Evolutionary conservation across 2,888 invertebrate genomes (phyloP), one percentile per base, ranked within the genome.

Genomic region (Ochlodes sylvanus): DNA sequence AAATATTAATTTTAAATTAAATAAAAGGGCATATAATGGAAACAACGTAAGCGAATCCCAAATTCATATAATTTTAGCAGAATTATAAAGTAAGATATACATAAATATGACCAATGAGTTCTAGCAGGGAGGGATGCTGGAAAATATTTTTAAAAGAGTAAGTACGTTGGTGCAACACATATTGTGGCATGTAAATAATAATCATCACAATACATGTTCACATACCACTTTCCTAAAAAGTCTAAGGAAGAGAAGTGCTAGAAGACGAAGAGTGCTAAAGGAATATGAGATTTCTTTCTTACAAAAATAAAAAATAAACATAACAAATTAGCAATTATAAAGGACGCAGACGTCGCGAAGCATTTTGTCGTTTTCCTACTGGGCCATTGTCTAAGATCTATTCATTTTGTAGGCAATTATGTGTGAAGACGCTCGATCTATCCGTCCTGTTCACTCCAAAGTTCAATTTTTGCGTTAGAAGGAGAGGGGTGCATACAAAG

Each of bases 321-420:
- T 38, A 63, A 63, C 42, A 77, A 77, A 77, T 75, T 77, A 70
- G 75, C 74, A 76, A 79, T 77, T 78, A 78, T 79, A 70, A 70
- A 68, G 63, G 72, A 72, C 73, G 70, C 70, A 69, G 71, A 79
- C 77, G 79, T 79, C 71, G 77, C 76, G 62, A 73, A 77, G 75
- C 77, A 74, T 77, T 79, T 80, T 81, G 80, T 81, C 80, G 80
- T 87, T 85, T 78, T 81, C 80, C 54, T 55, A 54, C 54, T 61
- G 44, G 70, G 68, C 79, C 76, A 84, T 89, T 88, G 89, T 89
- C 82, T 89, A 87, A 81, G 76, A 80, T 82, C 88, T 87, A 87
- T 92, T 89, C 87, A 87, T 87, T 87, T 87, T 83, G 70, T 76
- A 85, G 87, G 84, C 86, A 88, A 90, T 90, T 89, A 88, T 85